phyloP scores from a whole-genome alignment of 2,888 invertebrate genomes.

The Limnephilus rhombicus region DNA sequence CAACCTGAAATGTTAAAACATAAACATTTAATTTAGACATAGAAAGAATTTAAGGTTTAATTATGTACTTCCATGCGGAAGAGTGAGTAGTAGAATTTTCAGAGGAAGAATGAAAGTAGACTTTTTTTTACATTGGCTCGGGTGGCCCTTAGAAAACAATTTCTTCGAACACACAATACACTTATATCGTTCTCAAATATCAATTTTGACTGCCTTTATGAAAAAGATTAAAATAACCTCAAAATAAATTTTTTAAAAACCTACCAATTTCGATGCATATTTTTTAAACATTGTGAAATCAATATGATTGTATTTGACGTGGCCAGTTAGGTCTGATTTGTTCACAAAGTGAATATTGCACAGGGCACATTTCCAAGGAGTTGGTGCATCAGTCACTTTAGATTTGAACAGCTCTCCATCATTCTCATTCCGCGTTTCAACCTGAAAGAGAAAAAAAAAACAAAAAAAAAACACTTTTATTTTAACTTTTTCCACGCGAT shows the following conservation, averaged over 20 bases:
- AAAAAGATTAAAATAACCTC: not conserved
- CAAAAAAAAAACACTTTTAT: not conserved
- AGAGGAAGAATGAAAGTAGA: too few species aligned
- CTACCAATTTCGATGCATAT: constrained; percentile 29
- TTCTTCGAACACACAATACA: too few species aligned
- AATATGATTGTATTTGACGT: not conserved
- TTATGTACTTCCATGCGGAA: not conserved
- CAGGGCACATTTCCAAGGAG: constrained; percentile 21
- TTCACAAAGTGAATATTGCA: not conserved
- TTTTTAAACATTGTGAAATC: not conserved
- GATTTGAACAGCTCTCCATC: not conserved
- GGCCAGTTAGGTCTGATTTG: not conserved
- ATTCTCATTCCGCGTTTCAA: not conserved
- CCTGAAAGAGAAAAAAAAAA: not conserved
- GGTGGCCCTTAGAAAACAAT: too few species aligned
- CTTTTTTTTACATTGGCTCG: too few species aligned
- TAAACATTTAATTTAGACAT: not conserved
- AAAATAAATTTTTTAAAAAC: not conserved
- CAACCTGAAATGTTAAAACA: not conserved
- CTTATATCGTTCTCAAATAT: too few species aligned
- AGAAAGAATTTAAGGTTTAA: not conserved
- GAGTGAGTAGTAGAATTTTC: too few species aligned
- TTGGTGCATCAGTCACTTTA: not conserved
- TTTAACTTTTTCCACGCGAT: too few species aligned
- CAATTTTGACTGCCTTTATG: not conserved